phyloP scores from a whole-genome alignment of 2,113 vertebrate genomes.

The Planiliza haematocheilus region DNA sequence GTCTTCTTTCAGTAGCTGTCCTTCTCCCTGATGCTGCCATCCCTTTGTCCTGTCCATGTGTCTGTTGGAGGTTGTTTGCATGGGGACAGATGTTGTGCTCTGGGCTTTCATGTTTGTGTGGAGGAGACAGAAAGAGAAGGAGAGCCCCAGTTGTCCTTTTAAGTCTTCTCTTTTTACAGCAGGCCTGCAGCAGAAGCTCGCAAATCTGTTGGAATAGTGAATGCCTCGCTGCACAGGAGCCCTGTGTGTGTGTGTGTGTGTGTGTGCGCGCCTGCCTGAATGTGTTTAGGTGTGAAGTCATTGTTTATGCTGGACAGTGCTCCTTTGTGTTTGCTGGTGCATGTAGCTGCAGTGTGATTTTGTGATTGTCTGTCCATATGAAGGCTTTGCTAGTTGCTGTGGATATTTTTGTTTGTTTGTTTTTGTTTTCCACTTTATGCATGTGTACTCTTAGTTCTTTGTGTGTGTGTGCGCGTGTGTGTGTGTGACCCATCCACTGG shows the following conservation, averaged over 20 bases:
- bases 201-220: constrained; percentile 57
- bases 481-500: constrained; percentile 54
- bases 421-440: constrained; percentile 9
- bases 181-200: constrained; percentile 46
- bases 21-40: background rate
- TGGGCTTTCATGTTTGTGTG: background rate
- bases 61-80: constrained; percentile 8
- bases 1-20: background rate
- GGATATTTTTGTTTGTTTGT: constrained; percentile 16
- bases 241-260: constrained; percentile 29
- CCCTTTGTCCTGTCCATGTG: background rate
- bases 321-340: constrained; percentile 48
- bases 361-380: constrained; percentile 30
- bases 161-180: constrained; percentile 44
- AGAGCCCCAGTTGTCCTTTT: constrained; percentile 36
- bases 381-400: too few relatives aligned
- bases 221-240: constrained; percentile 44
- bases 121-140: background rate
- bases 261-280: constrained; percentile 7
- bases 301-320: constrained; percentile 48
- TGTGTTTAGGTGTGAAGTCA: constrained; percentile 29
- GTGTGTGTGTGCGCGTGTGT: background rate
- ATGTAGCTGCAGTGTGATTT: constrained; percentile 43
- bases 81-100: constrained; percentile 15
- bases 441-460: background rate